phyloP scores from a whole-genome alignment of 2,888 invertebrate species.

The Euplexia lucipara region DNA sequence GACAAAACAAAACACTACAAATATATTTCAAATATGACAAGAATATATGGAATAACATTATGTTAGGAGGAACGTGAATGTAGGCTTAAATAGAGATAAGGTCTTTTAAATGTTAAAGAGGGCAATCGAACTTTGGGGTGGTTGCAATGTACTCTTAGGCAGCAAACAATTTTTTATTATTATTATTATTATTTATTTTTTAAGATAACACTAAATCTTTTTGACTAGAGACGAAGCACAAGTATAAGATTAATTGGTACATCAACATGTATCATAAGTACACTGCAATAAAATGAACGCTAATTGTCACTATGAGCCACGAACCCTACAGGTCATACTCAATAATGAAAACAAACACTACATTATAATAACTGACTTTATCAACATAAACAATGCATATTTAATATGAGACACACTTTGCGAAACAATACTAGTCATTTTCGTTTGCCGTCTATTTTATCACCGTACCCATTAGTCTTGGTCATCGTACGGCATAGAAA shows the following conservation, averaged over 20 bases:
- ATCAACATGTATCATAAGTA: not conserved
- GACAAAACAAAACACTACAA: slow-evolving; percentile 55
- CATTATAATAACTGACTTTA: slow-evolving; percentile 45
- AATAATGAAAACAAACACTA: slow-evolving; percentile 59
- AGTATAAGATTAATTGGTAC: not conserved
- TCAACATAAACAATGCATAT: slow-evolving; percentile 60
- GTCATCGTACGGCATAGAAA: slow-evolving; percentile 73
- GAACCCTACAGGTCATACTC: not conserved
- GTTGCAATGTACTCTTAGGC: too few relatives aligned
- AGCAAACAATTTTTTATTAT: too few relatives aligned
- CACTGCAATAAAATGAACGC: slow-evolving; percentile 7
- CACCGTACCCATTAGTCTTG: slow-evolving; percentile 71
- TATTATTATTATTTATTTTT: too few relatives aligned
- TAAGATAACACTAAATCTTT: too few relatives aligned
- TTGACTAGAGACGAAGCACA: not conserved
- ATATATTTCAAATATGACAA: too few relatives aligned
- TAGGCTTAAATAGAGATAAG: too few relatives aligned
- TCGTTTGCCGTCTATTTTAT: slow-evolving; percentile 68
- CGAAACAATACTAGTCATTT: slow-evolving; percentile 60
- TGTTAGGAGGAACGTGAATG: too few relatives aligned
- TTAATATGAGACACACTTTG: slow-evolving; percentile 63
- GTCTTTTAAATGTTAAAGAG: too few relatives aligned
- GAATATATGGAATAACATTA: too few relatives aligned
- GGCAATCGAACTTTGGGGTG: too few relatives aligned
- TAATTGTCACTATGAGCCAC: not conserved